These are phyloP conservation scores for Sphaerophoria taeniata DNA, from an alignment of 2,888 invertebrate species.

Conservation along the genomic window DNA sequence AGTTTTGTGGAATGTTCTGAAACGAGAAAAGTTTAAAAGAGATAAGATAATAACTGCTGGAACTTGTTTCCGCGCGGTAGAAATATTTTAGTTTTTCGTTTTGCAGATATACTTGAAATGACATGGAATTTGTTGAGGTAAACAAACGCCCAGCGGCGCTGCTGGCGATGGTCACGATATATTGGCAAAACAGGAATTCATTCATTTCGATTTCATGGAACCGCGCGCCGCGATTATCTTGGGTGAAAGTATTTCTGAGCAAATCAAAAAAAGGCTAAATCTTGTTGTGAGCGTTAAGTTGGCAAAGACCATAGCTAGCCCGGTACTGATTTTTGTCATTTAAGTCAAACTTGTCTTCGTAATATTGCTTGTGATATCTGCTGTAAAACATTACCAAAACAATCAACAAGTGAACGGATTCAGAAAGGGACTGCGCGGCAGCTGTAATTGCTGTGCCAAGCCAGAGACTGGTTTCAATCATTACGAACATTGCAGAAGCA, in stretches of 20 bases:
- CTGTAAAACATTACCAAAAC: constrained; percentile 11
- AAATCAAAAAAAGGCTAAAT: constrained; percentile 24
- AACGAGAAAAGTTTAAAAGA: constrained; percentile 23
- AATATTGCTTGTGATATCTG: constrained; percentile 22
- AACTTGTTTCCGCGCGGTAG: constrained; percentile 38
- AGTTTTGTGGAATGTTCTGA: constrained; percentile 58
- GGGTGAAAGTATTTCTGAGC: constrained; percentile 61
- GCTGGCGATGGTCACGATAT: constrained; percentile 17
- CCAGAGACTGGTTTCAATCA: constrained; percentile 46
- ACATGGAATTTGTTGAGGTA: constrained; percentile 35
- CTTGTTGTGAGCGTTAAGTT: constrained; percentile 51
- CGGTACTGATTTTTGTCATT: constrained; percentile 49
- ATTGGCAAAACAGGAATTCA: constrained; percentile 52
- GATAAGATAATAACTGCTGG: constrained; percentile 42
- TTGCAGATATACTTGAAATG: not conserved
- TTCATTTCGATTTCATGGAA: constrained; percentile 32
- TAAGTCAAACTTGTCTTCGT: constrained; percentile 20
- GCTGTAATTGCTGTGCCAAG: not conserved
- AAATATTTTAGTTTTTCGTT: not conserved
- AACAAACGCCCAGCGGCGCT: constrained; percentile 45
- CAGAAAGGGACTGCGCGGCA: constrained; percentile 5
- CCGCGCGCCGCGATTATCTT: constrained; percentile 29
- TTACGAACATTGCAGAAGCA: constrained; percentile 15
- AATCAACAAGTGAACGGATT: constrained; percentile 7
- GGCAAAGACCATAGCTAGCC: constrained; percentile 23